Evolutionary conservation across 2,113 vertebrate species (phyloP).

Genomic region (Lipotes vexillifer): DNA sequence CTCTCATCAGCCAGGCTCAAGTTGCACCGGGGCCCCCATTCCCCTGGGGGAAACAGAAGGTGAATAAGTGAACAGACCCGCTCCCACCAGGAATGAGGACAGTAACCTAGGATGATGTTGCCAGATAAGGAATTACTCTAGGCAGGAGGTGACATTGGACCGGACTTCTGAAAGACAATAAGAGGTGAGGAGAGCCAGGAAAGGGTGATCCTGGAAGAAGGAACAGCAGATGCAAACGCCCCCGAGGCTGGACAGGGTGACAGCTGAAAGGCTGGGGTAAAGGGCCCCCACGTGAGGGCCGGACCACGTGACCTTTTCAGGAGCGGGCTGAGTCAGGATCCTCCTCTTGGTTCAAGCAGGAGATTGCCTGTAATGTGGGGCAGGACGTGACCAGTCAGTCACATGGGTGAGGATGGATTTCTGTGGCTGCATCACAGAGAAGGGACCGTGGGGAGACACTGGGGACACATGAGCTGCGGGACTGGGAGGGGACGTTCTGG

Average conservation of each 20-base stretch:
- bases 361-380: not conserved
- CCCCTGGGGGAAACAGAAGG: not conserved
- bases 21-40: not conserved
- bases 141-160: not conserved
- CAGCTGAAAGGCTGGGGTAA: not conserved
- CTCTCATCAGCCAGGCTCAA: not conserved
- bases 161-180: not conserved
- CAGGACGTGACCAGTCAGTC: not conserved
- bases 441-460: not conserved
- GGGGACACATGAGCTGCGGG: not conserved
- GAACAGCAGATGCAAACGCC: not conserved
- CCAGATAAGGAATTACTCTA: not conserved
- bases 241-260: not conserved
- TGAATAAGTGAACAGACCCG: not conserved
- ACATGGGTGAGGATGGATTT: not conserved
- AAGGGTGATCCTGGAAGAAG: not conserved
- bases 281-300: not conserved
- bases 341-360: not conserved
- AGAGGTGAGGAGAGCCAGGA: not conserved
- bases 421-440: not conserved
- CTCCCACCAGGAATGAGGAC: not conserved
- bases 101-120: no score
- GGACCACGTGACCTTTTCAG: not conserved
- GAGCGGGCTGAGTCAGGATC: not conserved
- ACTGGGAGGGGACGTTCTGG: not conserved